Percentiles rank a stretch among this genome's conserved stretches.
Evolutionary conservation across 2,888 invertebrate genomes (phyloP).

Genomic region (Meandrusa payeni): DNA sequence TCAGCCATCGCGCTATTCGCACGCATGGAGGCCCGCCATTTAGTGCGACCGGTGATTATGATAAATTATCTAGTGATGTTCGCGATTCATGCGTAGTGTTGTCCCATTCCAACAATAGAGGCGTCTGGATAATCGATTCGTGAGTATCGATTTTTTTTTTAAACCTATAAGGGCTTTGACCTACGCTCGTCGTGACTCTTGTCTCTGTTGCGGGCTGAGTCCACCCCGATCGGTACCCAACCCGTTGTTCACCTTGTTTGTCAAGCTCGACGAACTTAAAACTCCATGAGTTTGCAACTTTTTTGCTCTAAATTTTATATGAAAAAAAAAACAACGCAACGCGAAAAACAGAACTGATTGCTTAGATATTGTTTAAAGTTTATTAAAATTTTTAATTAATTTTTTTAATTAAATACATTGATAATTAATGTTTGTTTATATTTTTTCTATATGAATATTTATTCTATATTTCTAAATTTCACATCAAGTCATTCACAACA

Average conservation of each 20-base stretch:
- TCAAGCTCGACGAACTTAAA: slow-evolving; percentile 17
- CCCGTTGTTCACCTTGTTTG: slow-evolving; percentile 29
- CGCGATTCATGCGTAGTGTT: slow-evolving; percentile 20
- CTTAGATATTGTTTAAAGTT: too few species aligned
- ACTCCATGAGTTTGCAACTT: slow-evolving; percentile 1
- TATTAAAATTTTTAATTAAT: too few species aligned
- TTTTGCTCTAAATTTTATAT: too few species aligned
- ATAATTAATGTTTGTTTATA: too few species aligned
- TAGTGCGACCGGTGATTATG: slow-evolving; percentile 66
- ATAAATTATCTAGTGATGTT: slow-evolving; percentile 29
- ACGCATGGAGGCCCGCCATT: slow-evolving; percentile 56
- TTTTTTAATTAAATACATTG: too few species aligned
- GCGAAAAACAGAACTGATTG: too few species aligned
- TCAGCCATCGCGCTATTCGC: slow-evolving; percentile 58
- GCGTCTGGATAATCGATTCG: slow-evolving; percentile 8
- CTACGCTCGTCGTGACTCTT: slow-evolving; percentile 23
- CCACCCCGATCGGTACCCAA: slow-evolving; percentile 25
- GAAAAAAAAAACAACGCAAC: too few species aligned
- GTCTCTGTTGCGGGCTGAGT: slow-evolving; percentile 23
- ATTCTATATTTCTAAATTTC: too few species aligned
- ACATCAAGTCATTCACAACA: too few species aligned
- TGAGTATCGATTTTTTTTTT: slow-evolving; percentile 23
- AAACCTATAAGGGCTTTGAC: slow-evolving; percentile 26
- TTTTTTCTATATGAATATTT: too few species aligned
- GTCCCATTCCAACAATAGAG: slow-evolving; percentile 4